phyloP scores from a whole-genome alignment of 2,113 vertebrate genomes.

The Columba livia region DNA sequence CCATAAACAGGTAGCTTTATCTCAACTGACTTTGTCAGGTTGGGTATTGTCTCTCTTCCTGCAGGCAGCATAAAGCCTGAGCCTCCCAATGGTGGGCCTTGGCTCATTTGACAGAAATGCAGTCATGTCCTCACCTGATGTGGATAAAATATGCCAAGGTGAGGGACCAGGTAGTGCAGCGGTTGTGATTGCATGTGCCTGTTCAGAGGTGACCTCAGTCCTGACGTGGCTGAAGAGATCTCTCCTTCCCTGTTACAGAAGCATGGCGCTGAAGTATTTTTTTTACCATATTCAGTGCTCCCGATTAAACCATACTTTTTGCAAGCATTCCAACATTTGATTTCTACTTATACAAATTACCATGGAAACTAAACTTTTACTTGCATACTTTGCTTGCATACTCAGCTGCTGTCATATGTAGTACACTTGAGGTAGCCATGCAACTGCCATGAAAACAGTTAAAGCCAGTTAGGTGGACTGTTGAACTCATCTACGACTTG shows the following conservation, averaged over 20 bases:
- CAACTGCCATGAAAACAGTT: background rate
- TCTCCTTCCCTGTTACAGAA: background rate
- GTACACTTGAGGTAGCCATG: background rate
- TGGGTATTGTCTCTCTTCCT: background rate
- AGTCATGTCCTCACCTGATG: background rate
- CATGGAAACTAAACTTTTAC: conserved; percentile 54
- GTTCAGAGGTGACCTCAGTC: background rate
- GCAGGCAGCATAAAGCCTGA: background rate
- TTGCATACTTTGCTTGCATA: background rate
- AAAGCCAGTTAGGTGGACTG: background rate
- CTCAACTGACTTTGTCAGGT: background rate
- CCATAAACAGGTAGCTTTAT: background rate
- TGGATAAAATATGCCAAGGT: background rate
- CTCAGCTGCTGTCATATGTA: background rate
- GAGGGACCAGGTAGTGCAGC: background rate
- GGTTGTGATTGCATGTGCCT: background rate
- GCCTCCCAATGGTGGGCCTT: background rate
- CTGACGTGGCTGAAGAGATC: background rate
- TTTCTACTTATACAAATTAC: conserved; percentile 49
- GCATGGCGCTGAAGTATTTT: background rate
- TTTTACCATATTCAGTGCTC: background rate
- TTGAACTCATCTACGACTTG: background rate
- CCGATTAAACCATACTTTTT: background rate
- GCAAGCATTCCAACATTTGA: conserved; percentile 28
- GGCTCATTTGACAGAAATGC: background rate